Evolutionary conservation across 1,140 invertebrate genomes (phyloP).

Genomic region (Choristoneura fumiferana): DNA sequence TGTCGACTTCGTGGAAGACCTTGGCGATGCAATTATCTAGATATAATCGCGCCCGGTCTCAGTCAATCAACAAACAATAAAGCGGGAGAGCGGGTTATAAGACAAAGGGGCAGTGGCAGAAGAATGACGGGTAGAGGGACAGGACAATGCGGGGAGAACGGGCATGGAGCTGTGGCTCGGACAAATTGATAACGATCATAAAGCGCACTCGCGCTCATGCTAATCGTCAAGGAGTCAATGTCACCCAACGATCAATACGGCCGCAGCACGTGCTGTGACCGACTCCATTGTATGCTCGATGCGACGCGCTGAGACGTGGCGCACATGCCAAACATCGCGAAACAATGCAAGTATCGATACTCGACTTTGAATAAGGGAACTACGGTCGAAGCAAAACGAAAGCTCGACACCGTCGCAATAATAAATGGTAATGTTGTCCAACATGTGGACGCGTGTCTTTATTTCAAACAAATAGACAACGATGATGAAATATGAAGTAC

Average conservation of each 20-base stretch:
- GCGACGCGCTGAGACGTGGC: constrained; percentile 50
- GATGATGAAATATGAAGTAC: constrained; percentile 59
- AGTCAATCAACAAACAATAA: constrained; percentile 50
- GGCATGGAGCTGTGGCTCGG: constrained; percentile 36
- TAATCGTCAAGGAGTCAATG: constrained; percentile 56
- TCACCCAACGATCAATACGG: constrained; percentile 58
- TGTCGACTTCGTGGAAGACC: constrained; percentile 52
- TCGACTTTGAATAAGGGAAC: constrained; percentile 48
- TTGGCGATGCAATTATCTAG: constrained; percentile 50
- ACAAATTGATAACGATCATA: constrained; percentile 63
- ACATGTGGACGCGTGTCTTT: constrained; percentile 52
- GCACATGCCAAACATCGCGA: constrained; percentile 62
- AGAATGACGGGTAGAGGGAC: constrained; percentile 41
- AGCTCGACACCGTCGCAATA: constrained; percentile 47
- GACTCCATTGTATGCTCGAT: constrained; percentile 66
- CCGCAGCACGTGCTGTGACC: constrained; percentile 64
- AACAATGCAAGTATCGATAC: constrained; percentile 64
- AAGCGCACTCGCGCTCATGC: constrained; percentile 46
- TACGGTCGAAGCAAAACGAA: constrained; percentile 43
- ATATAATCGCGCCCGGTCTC: constrained; percentile 42
- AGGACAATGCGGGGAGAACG: constrained; percentile 49
- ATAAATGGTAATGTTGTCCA: constrained; percentile 51
- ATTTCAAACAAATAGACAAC: constrained; percentile 48
- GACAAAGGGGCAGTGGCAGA: constrained; percentile 37
- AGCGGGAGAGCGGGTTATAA: constrained; percentile 35